phyloP scores from a whole-genome alignment of 1,140 invertebrate species.

The Leptinotarsa undecemlineata region DNA sequence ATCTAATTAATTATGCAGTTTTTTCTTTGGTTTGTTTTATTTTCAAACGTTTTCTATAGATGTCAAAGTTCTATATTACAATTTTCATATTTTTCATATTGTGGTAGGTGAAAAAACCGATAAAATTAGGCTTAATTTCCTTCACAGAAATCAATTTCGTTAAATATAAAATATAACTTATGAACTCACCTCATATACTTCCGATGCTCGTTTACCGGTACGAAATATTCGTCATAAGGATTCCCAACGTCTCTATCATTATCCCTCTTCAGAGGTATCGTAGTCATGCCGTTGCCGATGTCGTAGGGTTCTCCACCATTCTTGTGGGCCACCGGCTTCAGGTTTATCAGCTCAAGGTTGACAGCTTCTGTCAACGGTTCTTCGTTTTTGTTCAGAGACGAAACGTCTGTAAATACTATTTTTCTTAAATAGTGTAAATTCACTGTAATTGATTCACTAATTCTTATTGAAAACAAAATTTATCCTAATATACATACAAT shows the following conservation, averaged over 20 bases:
- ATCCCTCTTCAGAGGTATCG: constrained; percentile 65
- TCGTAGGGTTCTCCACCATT: constrained; percentile 50
- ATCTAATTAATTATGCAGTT: too few relatives aligned
- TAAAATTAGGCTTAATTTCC: too few relatives aligned
- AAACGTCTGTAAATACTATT: neutral
- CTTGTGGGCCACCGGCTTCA: constrained; percentile 63
- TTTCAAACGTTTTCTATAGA: too few relatives aligned
- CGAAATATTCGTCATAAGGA: constrained; percentile 81
- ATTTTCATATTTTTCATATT: too few relatives aligned
- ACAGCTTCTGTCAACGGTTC: constrained; percentile 66
- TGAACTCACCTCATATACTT: constrained; percentile 77
- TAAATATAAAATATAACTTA: neutral
- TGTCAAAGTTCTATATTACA: too few relatives aligned
- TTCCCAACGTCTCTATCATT: constrained; percentile 74
- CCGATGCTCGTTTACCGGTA: constrained; percentile 80
- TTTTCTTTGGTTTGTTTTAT: too few relatives aligned
- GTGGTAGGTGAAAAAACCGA: too few relatives aligned
- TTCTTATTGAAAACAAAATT: too few relatives aligned
- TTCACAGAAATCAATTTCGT: too few relatives aligned
- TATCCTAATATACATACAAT: too few relatives aligned
- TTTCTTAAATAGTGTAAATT: too few relatives aligned
- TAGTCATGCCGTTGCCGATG: constrained; percentile 53
- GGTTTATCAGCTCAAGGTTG: constrained; percentile 77
- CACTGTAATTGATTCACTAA: too few relatives aligned
- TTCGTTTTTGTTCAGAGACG: constrained; percentile 31